Percentiles rank a stretch among this genome's conserved stretches.
Conservation (phyloP, 2,888 invertebrate genomes). For the Drosophila kokeensis region DNA sequence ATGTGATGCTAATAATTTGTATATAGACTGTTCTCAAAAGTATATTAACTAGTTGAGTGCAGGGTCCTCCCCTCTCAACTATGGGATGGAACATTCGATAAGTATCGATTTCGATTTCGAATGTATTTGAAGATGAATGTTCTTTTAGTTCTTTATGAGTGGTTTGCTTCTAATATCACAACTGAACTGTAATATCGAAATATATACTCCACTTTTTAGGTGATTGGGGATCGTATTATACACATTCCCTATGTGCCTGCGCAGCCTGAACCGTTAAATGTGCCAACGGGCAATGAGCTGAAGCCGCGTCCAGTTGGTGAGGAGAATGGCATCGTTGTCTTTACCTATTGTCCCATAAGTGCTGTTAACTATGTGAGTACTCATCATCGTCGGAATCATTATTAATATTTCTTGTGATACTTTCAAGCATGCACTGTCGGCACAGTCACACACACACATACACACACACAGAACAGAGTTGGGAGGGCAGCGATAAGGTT, state of each 20-base stretch:
- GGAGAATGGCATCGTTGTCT: conserved; percentile 93
- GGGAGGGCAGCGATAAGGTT: background rate
- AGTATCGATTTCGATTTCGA: background rate
- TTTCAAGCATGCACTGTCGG: conserved; percentile 23
- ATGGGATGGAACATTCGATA: background rate
- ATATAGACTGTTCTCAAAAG: background rate
- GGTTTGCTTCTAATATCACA: background rate
- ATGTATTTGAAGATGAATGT: background rate
- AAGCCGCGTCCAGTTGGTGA: conserved; percentile 94
- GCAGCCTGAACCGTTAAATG: conserved; percentile 92
- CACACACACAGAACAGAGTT: background rate
- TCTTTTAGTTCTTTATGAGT: background rate
- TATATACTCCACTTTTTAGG: conserved; percentile 86
- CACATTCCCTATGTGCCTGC: conserved; percentile 91
- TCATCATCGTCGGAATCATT: background rate
- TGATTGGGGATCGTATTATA: conserved; percentile 91
- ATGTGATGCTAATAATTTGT: background rate
- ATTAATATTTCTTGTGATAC: background rate
- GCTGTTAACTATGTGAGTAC: conserved; percentile 94
- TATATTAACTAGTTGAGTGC: background rate
- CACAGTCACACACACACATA: conserved; percentile 15
- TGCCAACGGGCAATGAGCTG: conserved; percentile 91
- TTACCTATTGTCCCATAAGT: conserved; percentile 93
- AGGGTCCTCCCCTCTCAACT: background rate
- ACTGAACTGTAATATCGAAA: background rate